These are phyloP conservation scores for Enteromius radiatus DNA, from an alignment of 2,797 vertebrate genomes.

Conservation along the genomic window DNA sequence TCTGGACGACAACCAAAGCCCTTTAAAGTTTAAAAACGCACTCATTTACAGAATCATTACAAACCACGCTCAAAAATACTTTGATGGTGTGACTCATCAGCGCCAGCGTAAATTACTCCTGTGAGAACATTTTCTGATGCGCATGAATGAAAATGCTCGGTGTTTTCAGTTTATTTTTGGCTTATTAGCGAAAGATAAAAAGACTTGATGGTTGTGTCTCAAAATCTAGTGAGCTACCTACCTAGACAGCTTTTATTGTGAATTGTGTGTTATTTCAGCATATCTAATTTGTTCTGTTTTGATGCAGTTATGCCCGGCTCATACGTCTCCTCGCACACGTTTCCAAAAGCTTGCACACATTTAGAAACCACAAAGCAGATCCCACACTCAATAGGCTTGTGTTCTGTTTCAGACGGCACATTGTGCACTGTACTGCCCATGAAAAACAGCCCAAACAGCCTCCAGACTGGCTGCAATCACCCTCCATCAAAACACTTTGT, in stretches of 20 bases:
- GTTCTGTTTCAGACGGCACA: conserved; percentile 89
- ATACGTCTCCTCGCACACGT: conserved; percentile 27
- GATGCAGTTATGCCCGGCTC: conserved; percentile 30
- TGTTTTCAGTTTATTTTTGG: conserved; percentile 1
- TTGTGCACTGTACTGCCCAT: conserved; percentile 90
- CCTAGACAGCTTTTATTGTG: background rate
- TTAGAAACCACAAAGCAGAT: conserved; percentile 71
- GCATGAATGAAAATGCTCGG: background rate
- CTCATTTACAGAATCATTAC: conserved; percentile 52
- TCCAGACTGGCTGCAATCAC: conserved; percentile 98
- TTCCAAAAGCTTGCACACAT: conserved; percentile 42
- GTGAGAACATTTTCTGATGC: conserved; percentile 26
- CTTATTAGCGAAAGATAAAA: background rate
- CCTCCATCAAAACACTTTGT: conserved; percentile 99
- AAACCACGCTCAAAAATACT: conserved; percentile 43
- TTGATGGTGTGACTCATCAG: conserved; percentile 42
- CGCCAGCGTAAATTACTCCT: conserved; percentile 13
- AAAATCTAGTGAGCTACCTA: background rate
- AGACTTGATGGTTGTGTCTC: background rate
- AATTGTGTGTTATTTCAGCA: conserved; percentile 8
- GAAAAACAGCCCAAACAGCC: conserved; percentile 91
- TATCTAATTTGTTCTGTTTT: conserved; percentile 47
- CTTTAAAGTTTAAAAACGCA: conserved; percentile 48
- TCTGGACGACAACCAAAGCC: conserved; percentile 67
- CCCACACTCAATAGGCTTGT: conserved; percentile 82